Conservation (phyloP, 2,113 vertebrate genomes). For the Phaethornis superciliosus region DNA sequence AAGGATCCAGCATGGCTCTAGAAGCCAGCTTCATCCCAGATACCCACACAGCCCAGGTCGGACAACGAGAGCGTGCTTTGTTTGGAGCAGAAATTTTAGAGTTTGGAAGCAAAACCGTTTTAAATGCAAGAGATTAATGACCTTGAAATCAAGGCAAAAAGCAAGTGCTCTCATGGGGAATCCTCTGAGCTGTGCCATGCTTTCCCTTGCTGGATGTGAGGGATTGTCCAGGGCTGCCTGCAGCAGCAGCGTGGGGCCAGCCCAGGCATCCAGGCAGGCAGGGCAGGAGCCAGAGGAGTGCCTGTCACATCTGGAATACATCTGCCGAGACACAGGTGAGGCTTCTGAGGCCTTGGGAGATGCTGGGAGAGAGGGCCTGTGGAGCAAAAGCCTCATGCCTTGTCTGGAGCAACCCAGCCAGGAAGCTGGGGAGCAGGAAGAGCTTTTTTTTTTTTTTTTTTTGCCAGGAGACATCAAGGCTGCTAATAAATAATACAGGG, state of each 20-base stretch:
- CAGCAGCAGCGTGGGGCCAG: background rate
- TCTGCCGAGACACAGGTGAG: background rate
- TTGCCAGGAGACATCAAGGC: conserved; percentile 28
- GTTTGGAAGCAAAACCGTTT: background rate
- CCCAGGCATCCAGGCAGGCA: background rate
- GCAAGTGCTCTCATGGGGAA: background rate
- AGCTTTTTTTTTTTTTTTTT: background rate
- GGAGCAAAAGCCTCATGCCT: background rate
- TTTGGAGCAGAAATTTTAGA: background rate
- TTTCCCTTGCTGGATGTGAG: fast-evolving
- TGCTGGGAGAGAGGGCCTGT: background rate
- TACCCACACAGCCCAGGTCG: background rate
- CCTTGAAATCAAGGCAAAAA: background rate
- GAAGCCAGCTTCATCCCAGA: background rate
- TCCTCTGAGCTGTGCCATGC: fast-evolving
- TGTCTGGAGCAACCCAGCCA: background rate
- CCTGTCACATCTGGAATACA: background rate
- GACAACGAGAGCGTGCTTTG: fast-evolving
- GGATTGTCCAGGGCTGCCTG: background rate
- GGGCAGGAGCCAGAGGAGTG: fast-evolving
- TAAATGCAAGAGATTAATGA: background rate
- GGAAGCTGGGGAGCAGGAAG: background rate
- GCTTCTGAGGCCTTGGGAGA: background rate
- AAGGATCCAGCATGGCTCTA: background rate
- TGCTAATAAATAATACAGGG: conserved; percentile 67